Evolutionary conservation across 2,888 invertebrate species (phyloP).

Genomic region (Lycophotia porphyrea): DNA sequence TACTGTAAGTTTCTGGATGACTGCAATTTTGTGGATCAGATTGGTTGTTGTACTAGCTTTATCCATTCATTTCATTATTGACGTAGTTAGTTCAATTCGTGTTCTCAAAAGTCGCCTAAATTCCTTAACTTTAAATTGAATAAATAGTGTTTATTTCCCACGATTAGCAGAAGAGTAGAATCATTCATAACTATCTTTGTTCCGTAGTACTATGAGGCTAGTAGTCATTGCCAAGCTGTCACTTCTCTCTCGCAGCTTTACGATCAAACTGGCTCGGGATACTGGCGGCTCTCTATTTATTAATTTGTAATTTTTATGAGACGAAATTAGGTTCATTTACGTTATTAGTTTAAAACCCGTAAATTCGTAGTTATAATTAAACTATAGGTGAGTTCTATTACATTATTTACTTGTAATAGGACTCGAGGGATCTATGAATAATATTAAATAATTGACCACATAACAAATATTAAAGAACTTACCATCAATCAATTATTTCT

Average conservation of each 20-base stretch:
- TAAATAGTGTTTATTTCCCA: conserved; percentile 19
- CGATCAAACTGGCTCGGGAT: conserved; percentile 47
- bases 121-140: neutral
- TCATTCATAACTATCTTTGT: conserved; percentile 56
- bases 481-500: conserved; percentile 48
- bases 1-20: conserved; percentile 4
- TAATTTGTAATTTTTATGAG: conserved; percentile 47
- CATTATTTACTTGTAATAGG: conserved; percentile 18
- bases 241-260: conserved; percentile 57
- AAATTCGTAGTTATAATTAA: neutral
- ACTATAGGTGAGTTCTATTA: conserved; percentile 6
- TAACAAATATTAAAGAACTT: conserved; percentile 33
- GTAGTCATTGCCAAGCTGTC: conserved; percentile 61
- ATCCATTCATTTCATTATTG: conserved; percentile 12
- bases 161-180: conserved; percentile 30
- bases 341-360: conserved; percentile 2
- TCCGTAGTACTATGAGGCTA: conserved; percentile 55
- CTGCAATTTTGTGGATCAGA: neutral
- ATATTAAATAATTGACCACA: conserved; percentile 34
- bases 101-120: neutral
- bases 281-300: conserved; percentile 36
- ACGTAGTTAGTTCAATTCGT: neutral
- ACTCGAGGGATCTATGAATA: conserved; percentile 10
- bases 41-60: neutral
- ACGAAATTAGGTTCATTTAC: conserved; percentile 18